Conservation (phyloP, 2,113 vertebrate species). For the Hydrolagus affinis region DNA sequence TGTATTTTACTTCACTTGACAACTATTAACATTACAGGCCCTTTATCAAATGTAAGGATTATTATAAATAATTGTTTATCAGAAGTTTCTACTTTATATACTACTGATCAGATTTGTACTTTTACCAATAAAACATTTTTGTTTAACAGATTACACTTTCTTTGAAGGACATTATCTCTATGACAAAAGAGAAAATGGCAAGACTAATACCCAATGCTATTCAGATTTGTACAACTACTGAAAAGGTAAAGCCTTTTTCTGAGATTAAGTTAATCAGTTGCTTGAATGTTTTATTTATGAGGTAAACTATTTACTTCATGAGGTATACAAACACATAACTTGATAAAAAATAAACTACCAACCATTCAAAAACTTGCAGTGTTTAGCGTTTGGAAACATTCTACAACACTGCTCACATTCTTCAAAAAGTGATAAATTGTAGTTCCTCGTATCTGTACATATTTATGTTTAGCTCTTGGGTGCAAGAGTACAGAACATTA, state of each 20-base stretch:
- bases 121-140: neutral
- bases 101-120: neutral
- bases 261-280: neutral
- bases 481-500: too few species aligned
- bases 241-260: neutral
- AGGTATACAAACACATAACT: neutral
- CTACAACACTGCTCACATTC: neutral
- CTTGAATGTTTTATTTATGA: neutral
- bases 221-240: neutral
- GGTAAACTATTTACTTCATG: neutral
- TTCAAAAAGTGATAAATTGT: neutral
- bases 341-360: neutral
- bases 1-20: too few species aligned
- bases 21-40: too few species aligned
- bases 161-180: neutral
- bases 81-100: neutral
- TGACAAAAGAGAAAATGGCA: neutral
- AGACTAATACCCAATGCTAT: neutral
- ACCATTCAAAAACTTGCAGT: neutral
- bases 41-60: too few species aligned
- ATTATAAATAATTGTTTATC: too few species aligned
- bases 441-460: neutral
- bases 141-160: neutral
- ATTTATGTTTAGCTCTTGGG: too few species aligned
- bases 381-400: neutral